These are phyloP conservation scores for Bufo bufo DNA, from an alignment of 2,113 vertebrate genomes.

Conservation along the genomic window DNA sequence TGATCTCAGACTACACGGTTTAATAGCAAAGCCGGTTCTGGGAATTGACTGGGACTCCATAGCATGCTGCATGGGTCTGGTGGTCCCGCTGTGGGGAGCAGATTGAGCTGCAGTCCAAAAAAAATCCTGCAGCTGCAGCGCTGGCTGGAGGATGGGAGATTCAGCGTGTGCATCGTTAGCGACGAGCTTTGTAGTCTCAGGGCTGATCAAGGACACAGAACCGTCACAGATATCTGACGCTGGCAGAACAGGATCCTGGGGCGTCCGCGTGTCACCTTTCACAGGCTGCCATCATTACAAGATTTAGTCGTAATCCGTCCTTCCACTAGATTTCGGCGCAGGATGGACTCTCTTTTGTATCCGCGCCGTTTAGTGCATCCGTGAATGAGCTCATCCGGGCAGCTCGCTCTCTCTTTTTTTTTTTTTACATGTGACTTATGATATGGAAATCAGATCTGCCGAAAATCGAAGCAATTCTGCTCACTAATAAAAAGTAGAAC, in stretches of 20 bases:
- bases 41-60: too few relatives aligned
- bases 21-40: too few relatives aligned
- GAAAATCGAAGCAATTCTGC: background rate
- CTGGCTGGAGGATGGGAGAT: background rate
- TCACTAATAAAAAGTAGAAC: background rate
- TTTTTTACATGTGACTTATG: background rate
- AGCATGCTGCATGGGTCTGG: background rate
- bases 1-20: background rate
- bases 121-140: background rate
- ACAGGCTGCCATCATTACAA: background rate
- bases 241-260: background rate
- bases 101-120: too few relatives aligned
- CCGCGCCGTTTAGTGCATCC: background rate
- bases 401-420: background rate
- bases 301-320: background rate
- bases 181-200: too few relatives aligned
- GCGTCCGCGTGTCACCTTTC: background rate
- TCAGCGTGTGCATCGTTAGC: background rate
- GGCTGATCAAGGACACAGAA: too few relatives aligned
- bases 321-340: too few relatives aligned
- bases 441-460: background rate
- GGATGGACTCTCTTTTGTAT: background rate
- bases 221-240: too few relatives aligned
- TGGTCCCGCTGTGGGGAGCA: background rate
- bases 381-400: conserved; percentile 1